Base-by-base conservation (phyloP, 2,797 vertebrate species). In the Todus mexicanus region DNA sequence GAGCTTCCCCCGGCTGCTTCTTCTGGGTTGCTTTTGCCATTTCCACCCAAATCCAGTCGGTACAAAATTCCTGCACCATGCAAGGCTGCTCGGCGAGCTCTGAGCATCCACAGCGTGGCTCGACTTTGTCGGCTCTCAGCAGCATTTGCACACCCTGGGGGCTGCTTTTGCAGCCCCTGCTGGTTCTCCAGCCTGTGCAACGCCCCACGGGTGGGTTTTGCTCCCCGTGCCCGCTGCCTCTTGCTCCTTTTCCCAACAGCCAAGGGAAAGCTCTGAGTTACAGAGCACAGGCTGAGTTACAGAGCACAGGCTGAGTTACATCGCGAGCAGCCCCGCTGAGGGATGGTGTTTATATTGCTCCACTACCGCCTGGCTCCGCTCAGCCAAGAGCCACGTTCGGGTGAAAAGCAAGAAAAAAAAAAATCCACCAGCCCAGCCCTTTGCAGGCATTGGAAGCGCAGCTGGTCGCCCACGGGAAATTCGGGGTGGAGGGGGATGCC, bases 271-370 rank as follows among this genome's bases (percentile, higher is more conserved):
- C 22, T 54, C 65, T 0, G 16, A 0, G n/a, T 91, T 60, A 25
- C 64, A 35, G 85, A 74, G 48, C 5, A 21, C 82, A 57, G 85
- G 60, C 85, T 84, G 89, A 91, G 48, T 51, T n/a, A 64, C 1
- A 35, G 85, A 74, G 48, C 5, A 21, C 82, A 57, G 85, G 60
- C 85, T 84, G 89, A 91, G 48, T 51, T n/a, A 64, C 1, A n/a
- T n/a, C 6, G 5, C 1, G 6, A 70, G 65, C 75, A 43, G 86
- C 50, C 60, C 87, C 0, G 61, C 84, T 89, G 90, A 93, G 22
- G 82, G 91, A 89, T 53, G 48, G n/a, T 93, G 94, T 95, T 95
- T 94, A 91, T 64, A 20, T 86, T 93, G 45, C 82, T 42, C 19
- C 66, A 15, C 83, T 89, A 13, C 87, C 53, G 15, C 79, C 83